Percentiles rank a stretch among this genome's conserved stretches.
Conservation (phyloP, 2,888 invertebrate genomes). For the Eulithis testata region DNA sequence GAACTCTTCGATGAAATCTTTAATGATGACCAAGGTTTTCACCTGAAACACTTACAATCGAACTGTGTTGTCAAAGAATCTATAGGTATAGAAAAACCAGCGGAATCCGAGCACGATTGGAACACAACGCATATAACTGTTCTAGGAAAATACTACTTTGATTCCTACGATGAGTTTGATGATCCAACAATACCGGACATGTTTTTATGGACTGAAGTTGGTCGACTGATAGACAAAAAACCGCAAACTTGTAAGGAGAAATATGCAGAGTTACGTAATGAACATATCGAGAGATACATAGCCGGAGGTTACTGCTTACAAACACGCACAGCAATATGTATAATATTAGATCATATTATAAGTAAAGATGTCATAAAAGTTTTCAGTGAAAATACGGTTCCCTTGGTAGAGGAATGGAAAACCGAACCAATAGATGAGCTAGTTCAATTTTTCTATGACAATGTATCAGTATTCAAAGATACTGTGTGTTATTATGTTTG, state of each 20-base stretch:
- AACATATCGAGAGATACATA: constrained; percentile 61
- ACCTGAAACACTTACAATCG: constrained; percentile 53
- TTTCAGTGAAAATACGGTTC: constrained; percentile 42
- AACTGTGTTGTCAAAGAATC: not conserved
- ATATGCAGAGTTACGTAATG: constrained; percentile 56
- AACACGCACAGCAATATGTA: constrained; percentile 60
- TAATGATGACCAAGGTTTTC: constrained; percentile 63
- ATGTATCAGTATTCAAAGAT: constrained; percentile 72
- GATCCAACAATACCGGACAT: constrained; percentile 71
- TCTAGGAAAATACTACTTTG: constrained; percentile 72
- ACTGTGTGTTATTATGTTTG: constrained; percentile 68
- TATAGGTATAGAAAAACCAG: not conserved
- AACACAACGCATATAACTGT: constrained; percentile 66
- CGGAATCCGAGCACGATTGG: constrained; percentile 52
- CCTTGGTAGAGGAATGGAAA: constrained; percentile 50
- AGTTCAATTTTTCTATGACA: constrained; percentile 68
- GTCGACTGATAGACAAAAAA: constrained; percentile 65
- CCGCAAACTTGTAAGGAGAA: constrained; percentile 64
- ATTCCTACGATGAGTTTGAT: constrained; percentile 73
- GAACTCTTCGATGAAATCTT: constrained; percentile 70
- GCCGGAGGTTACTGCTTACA: constrained; percentile 58
- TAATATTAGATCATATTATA: constrained; percentile 71
- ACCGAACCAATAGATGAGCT: constrained; percentile 60
- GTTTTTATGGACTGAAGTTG: constrained; percentile 76
- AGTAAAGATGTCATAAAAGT: constrained; percentile 60